Base-by-base conservation (phyloP, 2,797 vertebrate species). In the Craterocephalus amniculus region DNA sequence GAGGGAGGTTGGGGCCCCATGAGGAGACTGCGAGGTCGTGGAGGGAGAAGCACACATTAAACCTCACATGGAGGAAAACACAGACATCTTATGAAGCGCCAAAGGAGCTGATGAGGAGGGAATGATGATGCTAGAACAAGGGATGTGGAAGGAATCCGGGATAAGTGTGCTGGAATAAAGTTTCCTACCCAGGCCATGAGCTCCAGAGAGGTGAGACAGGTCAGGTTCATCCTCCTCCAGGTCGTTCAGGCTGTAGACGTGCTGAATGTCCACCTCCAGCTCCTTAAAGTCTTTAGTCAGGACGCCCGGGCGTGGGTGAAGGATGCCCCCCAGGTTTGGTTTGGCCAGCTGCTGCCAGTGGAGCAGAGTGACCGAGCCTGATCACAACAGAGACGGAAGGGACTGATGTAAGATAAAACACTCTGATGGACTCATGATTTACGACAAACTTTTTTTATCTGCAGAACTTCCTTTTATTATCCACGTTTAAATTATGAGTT, bases 281-380 rank as follows among this genome's bases (percentile, higher is more conserved):
- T 95, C 95, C 83, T 79, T 87, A 86, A 96, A 97, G 92, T 97
- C 96, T 92, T 97, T 96, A 71, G 95, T 97, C 59, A 95, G 94
- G 80, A 96, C 94, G 2, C 95, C 88, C 0, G 96, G 96, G 0
- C 95, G 93, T 14, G 95, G 93, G 63, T 95, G 94, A 80, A 95
- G 76, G 74, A 96, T 95, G 38, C 95, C 93, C 0, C 94, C 96
- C 40, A 96, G 85, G 86, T 97, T 94, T 76, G 96, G 95, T 90
- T 90, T 94, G 4, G 96, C 96, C 81, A 96, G 91, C 90, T 96
- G 95, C 90, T 97, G 96, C 96, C 96, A 96, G 83, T 97, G 95
- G 78, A 96, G 95, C 51, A 96, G 93, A 0, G 95, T 95, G 75
- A 94, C 94, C 0, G 96, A 96, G 58, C 96, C 96, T 97, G 86